Conservation (phyloP, 2,113 vertebrate genomes). For the Eublepharis macularius region DNA sequence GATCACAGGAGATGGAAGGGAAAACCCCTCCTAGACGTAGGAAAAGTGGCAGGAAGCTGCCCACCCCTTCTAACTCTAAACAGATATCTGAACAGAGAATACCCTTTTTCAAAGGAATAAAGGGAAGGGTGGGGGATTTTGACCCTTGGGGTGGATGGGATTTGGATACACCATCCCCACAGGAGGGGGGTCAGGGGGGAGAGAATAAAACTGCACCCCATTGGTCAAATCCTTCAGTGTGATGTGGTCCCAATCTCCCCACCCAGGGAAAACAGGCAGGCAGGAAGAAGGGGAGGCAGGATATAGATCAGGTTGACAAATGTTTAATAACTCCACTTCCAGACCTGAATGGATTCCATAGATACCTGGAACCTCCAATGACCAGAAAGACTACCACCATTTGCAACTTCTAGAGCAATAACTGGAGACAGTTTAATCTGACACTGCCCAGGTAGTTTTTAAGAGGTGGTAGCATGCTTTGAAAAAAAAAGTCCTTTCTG, state of each 20-base stretch:
- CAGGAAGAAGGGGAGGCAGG: neutral
- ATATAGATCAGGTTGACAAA: neutral
- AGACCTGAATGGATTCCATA: neutral
- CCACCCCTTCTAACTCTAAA: neutral
- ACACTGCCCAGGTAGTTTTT: constrained; percentile 4
- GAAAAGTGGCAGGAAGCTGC: neutral
- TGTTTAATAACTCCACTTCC: neutral
- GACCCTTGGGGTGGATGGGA: neutral
- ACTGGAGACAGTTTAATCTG: neutral
- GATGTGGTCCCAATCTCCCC: constrained; percentile 26
- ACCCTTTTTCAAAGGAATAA: constrained; percentile 9
- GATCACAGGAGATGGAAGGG: neutral
- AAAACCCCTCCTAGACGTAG: neutral
- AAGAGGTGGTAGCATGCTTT: neutral
- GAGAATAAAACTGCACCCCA: neutral
- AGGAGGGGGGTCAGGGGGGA: neutral
- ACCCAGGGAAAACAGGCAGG: neutral
- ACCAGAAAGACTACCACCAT: neutral
- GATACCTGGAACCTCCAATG: neutral
- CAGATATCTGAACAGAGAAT: neutral
- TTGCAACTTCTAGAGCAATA: neutral
- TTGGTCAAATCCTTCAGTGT: constrained; percentile 10
- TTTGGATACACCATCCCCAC: constrained; percentile 4
- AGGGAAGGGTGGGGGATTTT: neutral
- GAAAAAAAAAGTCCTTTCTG: neutral